Base-by-base conservation (phyloP, 1,140 invertebrate genomes). In the Eufriesea mexicana region DNA sequence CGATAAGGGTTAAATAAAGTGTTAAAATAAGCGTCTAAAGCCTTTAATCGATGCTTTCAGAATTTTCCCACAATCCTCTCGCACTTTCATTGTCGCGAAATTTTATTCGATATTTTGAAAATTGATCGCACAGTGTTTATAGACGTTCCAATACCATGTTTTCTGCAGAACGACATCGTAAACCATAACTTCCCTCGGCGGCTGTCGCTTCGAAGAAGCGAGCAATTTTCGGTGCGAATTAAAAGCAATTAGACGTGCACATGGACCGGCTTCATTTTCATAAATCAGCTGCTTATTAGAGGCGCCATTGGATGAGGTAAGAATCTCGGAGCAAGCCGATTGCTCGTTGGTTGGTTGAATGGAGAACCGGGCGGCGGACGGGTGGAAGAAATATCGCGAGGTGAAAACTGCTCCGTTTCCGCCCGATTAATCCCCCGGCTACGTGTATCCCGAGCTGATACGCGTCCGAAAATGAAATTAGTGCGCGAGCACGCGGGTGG, bases 381-480 rank as follows among this genome's bases (percentile, higher is more conserved):
- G 12, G 42, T 61, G 45, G 57, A 74, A 59, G 76, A 79, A 68
- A 68, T 78, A 78, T 68, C n/a, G 20, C 61, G 47, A 47, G 45
- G 14, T 57, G 70, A 59, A 80, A 71, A 82, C 61, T 67, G 73
- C 80, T 76, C 62, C 54, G 72, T 75, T 77, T 82, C 73, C 54
- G 73, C 59, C 55, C 64, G 49, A 82, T 82, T 75, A 81, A 75
- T 74, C 54, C 8, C 47, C 68, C 2, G 20, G 16, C 12, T 10
- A 5, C 25, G 45, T 20, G 45, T 47, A 42, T 59, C 51, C 9
- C 64, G n/a, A 18, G 64, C 42, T 70, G 80, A 83, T 83, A 70
- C 49, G 71, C 71, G 78, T 82, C 86, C 86, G 66, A 85, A 88
- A 88, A 85, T 18, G 86, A 87, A 88, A 88, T 88, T 85, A 88